Evolutionary conservation across 2,113 vertebrate species (phyloP).

Genomic region (Echinops telfairi): DNA sequence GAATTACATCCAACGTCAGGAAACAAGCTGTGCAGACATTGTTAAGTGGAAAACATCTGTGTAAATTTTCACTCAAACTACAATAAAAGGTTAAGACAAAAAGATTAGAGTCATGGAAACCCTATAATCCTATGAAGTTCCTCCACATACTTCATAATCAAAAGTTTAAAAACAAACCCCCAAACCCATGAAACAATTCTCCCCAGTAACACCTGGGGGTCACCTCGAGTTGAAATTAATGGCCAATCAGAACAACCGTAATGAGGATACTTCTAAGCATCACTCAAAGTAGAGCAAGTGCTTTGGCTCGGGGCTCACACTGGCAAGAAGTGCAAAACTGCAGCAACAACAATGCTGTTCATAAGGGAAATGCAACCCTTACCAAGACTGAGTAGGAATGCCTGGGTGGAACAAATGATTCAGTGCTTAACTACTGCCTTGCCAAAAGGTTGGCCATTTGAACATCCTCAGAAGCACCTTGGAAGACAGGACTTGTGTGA

Average conservation of each 20-base stretch:
- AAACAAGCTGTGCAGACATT: too few species aligned
- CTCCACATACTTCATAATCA: too few species aligned
- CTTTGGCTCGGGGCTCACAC: slow-evolving; percentile 2
- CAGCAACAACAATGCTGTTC: neutral
- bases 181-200: neutral
- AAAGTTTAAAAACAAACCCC: too few species aligned
- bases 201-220: neutral
- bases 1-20: neutral
- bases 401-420: neutral
- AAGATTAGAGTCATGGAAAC: too few species aligned
- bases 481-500: neutral
- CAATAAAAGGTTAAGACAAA: too few species aligned
- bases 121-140: too few species aligned
- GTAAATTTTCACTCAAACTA: too few species aligned
- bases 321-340: neutral
- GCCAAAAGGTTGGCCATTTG: neutral
- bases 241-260: neutral
- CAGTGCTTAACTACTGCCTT: neutral
- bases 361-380: slow-evolving; percentile 9
- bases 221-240: neutral
- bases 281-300: neutral
- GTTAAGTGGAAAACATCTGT: too few species aligned
- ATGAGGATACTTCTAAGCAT: neutral
- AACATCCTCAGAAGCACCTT: neutral
- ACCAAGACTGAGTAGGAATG: neutral